Evolutionary conservation across 1,140 invertebrate genomes (phyloP).

Genomic region (Acyrthosiphon pisum): DNA sequence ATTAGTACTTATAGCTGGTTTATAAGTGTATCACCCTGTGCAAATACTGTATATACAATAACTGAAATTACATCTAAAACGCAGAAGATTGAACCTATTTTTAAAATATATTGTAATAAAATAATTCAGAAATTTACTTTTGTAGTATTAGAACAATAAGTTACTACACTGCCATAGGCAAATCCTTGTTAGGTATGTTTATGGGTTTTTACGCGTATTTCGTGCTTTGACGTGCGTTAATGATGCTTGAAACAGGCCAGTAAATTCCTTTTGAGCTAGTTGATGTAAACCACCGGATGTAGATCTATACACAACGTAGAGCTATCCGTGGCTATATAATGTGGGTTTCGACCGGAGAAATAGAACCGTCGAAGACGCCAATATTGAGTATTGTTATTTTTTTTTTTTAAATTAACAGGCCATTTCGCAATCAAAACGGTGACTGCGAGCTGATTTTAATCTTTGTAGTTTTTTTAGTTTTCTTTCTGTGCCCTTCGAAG

Average conservation of each 20-base stretch:
- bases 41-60: background rate
- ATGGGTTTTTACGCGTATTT: background rate
- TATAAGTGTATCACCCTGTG: too few relatives aligned
- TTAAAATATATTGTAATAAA: background rate
- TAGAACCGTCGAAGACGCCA: background rate
- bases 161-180: background rate
- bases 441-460: background rate
- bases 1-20: too few relatives aligned
- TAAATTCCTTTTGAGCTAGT: background rate
- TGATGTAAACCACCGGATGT: background rate
- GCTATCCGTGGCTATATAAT: background rate
- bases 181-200: background rate
- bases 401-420: background rate
- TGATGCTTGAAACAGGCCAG: background rate
- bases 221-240: background rate
- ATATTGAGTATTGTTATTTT: background rate
- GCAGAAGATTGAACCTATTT: too few relatives aligned
- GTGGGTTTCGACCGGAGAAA: background rate
- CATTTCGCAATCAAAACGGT: background rate
- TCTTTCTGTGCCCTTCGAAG: background rate
- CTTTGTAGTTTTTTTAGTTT: constrained; percentile 3
- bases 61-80: background rate
- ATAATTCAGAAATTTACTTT: background rate
- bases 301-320: background rate
- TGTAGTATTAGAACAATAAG: background rate